phyloP scores from a whole-genome alignment of 2,797 vertebrate genomes.

The Girardinus metallicus region DNA sequence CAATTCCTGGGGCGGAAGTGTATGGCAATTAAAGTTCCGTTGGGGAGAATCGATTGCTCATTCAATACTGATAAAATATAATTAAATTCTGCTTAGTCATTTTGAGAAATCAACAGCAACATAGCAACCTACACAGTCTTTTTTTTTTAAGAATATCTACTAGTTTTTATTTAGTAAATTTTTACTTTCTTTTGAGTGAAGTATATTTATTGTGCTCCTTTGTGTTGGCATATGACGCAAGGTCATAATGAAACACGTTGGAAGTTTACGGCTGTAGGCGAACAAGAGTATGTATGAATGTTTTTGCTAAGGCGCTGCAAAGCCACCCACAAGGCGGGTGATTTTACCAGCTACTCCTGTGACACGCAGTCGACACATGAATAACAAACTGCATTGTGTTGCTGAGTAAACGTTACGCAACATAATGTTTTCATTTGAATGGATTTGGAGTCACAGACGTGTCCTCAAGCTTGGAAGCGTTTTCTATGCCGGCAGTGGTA shows the following conservation, averaged over 20 bases:
- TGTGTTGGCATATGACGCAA: background rate
- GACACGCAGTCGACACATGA: background rate
- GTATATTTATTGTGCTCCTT: background rate
- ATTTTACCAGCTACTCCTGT: background rate
- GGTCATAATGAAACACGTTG: background rate
- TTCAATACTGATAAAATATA: background rate
- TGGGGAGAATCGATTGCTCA: background rate
- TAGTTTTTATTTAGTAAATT: background rate
- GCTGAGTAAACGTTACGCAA: background rate
- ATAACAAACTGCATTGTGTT: background rate
- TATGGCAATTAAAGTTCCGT: background rate
- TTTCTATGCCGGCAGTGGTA: conserved; percentile 12
- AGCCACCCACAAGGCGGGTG: background rate
- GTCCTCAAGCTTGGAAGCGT: background rate
- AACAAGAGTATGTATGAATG: background rate
- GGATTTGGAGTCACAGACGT: background rate
- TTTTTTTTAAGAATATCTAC: background rate
- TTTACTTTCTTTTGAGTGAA: background rate
- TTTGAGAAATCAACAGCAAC: background rate
- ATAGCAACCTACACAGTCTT: background rate
- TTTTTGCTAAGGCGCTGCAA: background rate
- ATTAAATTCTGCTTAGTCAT: conserved; percentile 1
- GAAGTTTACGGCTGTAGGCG: background rate
- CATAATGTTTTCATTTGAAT: conserved; percentile 2
- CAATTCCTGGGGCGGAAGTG: background rate